Base-by-base conservation (phyloP, 2,113 vertebrate genomes). In the Cyprinus carpio region DNA sequence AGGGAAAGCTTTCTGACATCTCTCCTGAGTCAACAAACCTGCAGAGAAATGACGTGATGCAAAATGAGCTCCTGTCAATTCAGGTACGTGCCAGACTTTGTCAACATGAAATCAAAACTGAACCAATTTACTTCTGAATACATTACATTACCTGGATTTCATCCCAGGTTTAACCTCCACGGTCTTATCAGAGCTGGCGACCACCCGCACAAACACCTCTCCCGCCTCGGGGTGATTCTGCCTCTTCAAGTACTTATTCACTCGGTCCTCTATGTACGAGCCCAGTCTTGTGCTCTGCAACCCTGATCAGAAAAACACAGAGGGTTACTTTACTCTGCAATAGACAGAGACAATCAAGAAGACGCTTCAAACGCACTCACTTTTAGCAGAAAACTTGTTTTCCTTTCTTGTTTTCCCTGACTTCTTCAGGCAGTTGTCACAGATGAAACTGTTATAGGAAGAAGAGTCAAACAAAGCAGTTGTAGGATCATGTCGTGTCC, bases 151-250 rank as follows among this genome's bases (percentile, higher is more conserved):
- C 98, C 97, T 96, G 91, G 97, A 92, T 96, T 99, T 99, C 98
- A 99, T 99, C 90, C 98, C 97, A 25, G 96, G 97, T 91, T 99
- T 99, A 58, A 99, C 96, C 91, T 99, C 98, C 90, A 97, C 97
- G 0, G 94, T 99, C 93, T 99, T 99, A 92, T 99, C 98, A 15
- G 98, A 99, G 89, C 98, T 99, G 71, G 98, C 97, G 60, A 99
- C 98, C 89, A 99, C 98, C 90, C 98, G 95, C 88, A 99, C 98
- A 90, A 97, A 98, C 84, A 99, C 98, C 89, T 99, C 98, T 82
- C 98, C 98, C 0, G 98, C 96, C 90, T 99, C 98, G 6, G 97
- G 96, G 81, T 99, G 97, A 92, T 97, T 99, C 94, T 99, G 98
- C 34, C 98, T 95, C 90, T 98, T 95, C 92, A 99, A 92, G 91